Evolutionary conservation across 1,140 invertebrate genomes (phyloP).

Genomic region (Cataglyphis hispanica): DNA sequence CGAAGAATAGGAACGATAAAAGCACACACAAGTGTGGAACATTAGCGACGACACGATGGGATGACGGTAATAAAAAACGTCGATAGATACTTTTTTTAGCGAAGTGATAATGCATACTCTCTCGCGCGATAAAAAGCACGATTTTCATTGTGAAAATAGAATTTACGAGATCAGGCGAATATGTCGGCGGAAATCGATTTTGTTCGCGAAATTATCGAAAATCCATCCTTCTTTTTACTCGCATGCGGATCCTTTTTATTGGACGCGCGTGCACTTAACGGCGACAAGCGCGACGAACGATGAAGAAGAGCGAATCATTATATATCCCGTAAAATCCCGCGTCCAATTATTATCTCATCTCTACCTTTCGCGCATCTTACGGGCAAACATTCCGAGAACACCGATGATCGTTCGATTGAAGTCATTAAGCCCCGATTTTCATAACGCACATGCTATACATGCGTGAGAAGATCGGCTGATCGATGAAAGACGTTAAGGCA

Average conservation of each 20-base stretch:
- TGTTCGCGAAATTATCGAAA: slow-evolving; percentile 54
- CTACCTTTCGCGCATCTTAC: slow-evolving; percentile 2
- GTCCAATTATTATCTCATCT: slow-evolving; percentile 39
- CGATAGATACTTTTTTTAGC: slow-evolving; percentile 1
- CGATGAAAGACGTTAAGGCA: slow-evolving; percentile 16
- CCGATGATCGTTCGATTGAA: slow-evolving; percentile 36
- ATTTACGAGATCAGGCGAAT: slow-evolving; percentile 33
- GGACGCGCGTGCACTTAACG: slow-evolving; percentile 50
- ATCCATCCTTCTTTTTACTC: slow-evolving; percentile 57
- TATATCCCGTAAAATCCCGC: neutral
- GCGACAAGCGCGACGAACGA: slow-evolving; percentile 31
- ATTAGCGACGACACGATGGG: slow-evolving; percentile 34
- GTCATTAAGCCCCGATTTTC: slow-evolving; percentile 30
- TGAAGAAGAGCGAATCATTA: slow-evolving; percentile 12
- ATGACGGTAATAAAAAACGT: slow-evolving; percentile 40
- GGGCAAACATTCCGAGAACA: slow-evolving; percentile 20
- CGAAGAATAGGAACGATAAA: neutral
- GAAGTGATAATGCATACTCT: slow-evolving; percentile 33
- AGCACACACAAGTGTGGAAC: neutral
- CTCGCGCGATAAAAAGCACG: neutral
- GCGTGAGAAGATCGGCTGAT: too few relatives aligned
- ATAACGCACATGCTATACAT: neutral
- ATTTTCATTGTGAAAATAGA: neutral
- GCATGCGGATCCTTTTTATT: slow-evolving; percentile 2
- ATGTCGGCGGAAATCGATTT: slow-evolving; percentile 31